Conservation (phyloP, 2,113 vertebrate genomes). For the human region DNA sequence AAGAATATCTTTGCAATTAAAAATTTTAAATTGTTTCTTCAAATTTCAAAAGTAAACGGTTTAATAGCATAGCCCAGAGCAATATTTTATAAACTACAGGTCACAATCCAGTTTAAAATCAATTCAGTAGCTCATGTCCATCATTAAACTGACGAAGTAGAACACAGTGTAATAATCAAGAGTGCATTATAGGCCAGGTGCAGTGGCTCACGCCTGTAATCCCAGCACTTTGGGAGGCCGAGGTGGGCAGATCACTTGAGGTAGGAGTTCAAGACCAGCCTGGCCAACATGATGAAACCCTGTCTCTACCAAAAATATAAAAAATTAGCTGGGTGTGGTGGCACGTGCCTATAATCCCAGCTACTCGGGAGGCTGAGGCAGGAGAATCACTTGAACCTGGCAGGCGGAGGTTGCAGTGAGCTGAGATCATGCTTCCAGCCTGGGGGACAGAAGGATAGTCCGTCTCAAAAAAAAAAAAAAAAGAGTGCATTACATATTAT, state of each 20-base stretch:
- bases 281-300: neutral
- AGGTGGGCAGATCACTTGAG: neutral
- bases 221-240: neutral
- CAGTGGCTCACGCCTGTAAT: too few relatives aligned
- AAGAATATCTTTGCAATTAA: neutral
- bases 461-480: neutral
- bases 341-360: fast-evolving
- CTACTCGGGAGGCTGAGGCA: neutral
- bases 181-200: neutral
- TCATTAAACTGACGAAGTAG: neutral
- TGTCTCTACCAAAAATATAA: neutral
- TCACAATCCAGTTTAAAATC: neutral
- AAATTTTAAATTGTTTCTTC: neutral
- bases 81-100: neutral
- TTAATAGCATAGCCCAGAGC: neutral
- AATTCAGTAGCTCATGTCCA: neutral
- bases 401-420: neutral
- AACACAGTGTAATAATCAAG: neutral
- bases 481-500: neutral
- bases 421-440: neutral
- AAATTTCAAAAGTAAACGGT: neutral
- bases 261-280: neutral
- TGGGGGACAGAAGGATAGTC: neutral
- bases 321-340: neutral
- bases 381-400: neutral